phyloP scores from a whole-genome alignment of 2,797 vertebrate genomes.

The Arctocebus calabarensis region DNA sequence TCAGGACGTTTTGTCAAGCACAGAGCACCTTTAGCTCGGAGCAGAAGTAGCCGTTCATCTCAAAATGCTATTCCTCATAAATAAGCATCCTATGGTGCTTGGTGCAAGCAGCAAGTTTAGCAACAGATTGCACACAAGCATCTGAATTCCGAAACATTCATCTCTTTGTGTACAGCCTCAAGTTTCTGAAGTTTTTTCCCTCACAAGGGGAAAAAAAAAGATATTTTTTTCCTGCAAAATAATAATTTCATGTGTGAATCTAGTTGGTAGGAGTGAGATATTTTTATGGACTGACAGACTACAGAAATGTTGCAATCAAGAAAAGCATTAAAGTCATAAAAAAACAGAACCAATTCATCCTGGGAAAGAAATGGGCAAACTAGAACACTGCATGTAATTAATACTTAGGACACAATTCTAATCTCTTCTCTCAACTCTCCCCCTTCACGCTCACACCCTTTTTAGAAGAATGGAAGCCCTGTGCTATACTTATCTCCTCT shows the following conservation, averaged over 20 bases:
- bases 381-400: not conserved
- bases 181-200: not conserved
- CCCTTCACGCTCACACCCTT: not conserved
- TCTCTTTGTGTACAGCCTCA: not conserved
- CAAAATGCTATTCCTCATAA: not conserved
- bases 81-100: not conserved
- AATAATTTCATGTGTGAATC: constrained; percentile 52
- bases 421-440: not conserved
- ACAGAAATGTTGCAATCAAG: constrained; percentile 49
- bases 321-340: constrained; percentile 48
- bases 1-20: not conserved
- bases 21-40: not conserved
- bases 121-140: not conserved
- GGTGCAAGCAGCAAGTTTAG: not conserved
- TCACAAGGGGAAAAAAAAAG: not conserved
- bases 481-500: not conserved
- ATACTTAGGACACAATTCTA: not conserved
- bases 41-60: not conserved
- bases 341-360: constrained; percentile 17
- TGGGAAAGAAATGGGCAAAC: not conserved
- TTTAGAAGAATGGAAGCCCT: not conserved
- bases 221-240: constrained; percentile 11
- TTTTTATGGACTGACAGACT: constrained; percentile 57
- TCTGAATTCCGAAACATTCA: not conserved
- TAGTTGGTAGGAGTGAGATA: constrained; percentile 45